A percentile compares a stretch with the other conserved stretches of the same genome.
Conservation (phyloP, 2,113 vertebrate genomes). For the Siniperca chuatsi region DNA sequence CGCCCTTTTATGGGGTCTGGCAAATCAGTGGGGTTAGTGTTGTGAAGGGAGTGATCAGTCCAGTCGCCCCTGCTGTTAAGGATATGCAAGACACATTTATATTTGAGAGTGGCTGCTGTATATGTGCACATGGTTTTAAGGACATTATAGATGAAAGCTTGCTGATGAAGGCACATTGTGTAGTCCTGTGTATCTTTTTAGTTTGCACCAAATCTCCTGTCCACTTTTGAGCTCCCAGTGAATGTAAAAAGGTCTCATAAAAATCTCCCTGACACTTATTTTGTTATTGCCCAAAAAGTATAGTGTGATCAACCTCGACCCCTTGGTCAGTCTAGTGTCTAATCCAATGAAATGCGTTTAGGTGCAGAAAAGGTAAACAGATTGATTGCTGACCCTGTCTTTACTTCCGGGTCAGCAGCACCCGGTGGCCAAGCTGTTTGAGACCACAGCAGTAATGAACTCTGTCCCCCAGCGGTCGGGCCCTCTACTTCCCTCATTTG, state of each 20-base stretch:
- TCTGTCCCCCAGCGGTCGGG: slow-evolving; percentile 82
- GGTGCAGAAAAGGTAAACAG: slow-evolving; percentile 71
- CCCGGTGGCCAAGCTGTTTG: slow-evolving; percentile 56
- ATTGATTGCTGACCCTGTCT: slow-evolving; percentile 78
- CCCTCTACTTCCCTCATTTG: slow-evolving; percentile 88
- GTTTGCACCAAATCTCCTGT: not conserved
- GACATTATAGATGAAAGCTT: not conserved
- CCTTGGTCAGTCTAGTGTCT: slow-evolving; percentile 54
- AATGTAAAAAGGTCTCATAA: slow-evolving; percentile 2
- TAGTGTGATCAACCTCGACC: slow-evolving; percentile 40
- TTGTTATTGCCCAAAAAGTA: not conserved
- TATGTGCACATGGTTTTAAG: not conserved
- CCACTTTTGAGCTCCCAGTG: not conserved
- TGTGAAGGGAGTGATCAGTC: slow-evolving; percentile 62
- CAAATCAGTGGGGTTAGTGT: slow-evolving; percentile 69
- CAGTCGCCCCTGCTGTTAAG: slow-evolving; percentile 28
- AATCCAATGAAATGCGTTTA: slow-evolving; percentile 74
- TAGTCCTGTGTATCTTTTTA: not conserved
- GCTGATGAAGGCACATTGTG: not conserved
- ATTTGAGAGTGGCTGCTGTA: not conserved
- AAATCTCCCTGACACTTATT: slow-evolving; percentile 2
- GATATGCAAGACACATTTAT: slow-evolving; percentile 31
- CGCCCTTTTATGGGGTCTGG: slow-evolving; percentile 78
- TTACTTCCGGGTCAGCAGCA: slow-evolving; percentile 83
- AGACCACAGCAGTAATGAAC: slow-evolving; percentile 79